These are phyloP conservation scores for Pasiphila rectangulata DNA, from an alignment of 2,888 invertebrate genomes.

Conservation along the genomic window DNA sequence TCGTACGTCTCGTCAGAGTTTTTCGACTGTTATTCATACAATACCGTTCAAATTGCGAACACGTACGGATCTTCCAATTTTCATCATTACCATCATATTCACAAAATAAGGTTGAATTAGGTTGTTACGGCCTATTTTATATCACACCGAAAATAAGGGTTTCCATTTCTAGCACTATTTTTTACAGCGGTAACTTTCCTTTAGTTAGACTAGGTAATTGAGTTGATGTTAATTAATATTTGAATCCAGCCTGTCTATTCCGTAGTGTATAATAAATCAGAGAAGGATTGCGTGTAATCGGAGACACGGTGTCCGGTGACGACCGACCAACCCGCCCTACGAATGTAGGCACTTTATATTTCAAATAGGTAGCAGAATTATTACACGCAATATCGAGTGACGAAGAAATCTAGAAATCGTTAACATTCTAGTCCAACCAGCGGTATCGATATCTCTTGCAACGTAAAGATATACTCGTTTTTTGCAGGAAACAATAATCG, in stretches of 20 bases:
- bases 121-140: not conserved
- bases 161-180: too few species aligned
- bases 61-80: constrained; percentile 50
- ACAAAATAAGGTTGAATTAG: constrained; percentile 9
- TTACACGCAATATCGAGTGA: constrained; percentile 43
- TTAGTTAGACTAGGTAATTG: constrained; percentile 9
- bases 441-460: constrained; percentile 15
- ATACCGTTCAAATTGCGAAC: constrained; percentile 44
- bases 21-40: constrained; percentile 41
- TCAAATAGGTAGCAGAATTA: constrained; percentile 36
- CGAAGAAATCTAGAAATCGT: constrained; percentile 37
- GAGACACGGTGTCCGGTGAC: constrained; percentile 62
- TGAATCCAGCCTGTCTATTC: constrained; percentile 46
- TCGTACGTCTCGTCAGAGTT: constrained; percentile 30
- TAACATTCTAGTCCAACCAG: constrained; percentile 21
- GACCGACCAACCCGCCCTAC: constrained; percentile 55
- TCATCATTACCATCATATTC: constrained; percentile 37
- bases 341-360: constrained; percentile 42
- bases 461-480: too few species aligned
- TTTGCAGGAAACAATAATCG: too few species aligned
- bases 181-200: constrained; percentile 9
- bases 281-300: constrained; percentile 66
- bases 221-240: constrained; percentile 29
- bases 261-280: constrained; percentile 49
- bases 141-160: not conserved